These are phyloP conservation scores for Dipodomys spectabilis DNA, from an alignment of 2,113 vertebrate genomes.

Conservation along the genomic window DNA sequence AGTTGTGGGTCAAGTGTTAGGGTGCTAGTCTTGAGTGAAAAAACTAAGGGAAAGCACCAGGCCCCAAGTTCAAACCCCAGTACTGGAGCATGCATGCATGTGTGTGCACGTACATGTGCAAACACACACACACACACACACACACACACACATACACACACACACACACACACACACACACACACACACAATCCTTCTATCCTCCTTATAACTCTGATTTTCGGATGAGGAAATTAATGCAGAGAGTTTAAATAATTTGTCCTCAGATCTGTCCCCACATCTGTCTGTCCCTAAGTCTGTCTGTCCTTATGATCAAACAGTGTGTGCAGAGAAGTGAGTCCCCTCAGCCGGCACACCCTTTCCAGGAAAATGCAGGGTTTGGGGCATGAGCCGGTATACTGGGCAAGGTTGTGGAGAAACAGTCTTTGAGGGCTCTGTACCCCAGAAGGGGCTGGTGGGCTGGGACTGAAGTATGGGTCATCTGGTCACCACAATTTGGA, in stretches of 20 bases:
- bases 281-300: not conserved
- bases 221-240: not conserved
- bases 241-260: not conserved
- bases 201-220: not conserved
- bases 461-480: conserved; percentile 13
- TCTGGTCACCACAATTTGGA: conserved; percentile 68
- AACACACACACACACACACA: too few species aligned
- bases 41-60: too few species aligned
- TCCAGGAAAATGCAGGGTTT: not conserved
- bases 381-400: not conserved
- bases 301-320: not conserved
- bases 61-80: too few species aligned
- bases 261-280: not conserved
- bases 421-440: not conserved
- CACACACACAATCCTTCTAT: not conserved
- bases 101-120: too few species aligned
- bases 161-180: too few species aligned
- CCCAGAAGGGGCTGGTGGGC: not conserved
- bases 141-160: too few species aligned
- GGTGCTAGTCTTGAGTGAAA: too few species aligned
- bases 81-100: too few species aligned
- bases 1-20: too few species aligned
- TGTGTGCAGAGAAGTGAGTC: too few species aligned
- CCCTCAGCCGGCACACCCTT: not conserved
- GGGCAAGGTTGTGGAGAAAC: not conserved